A percentile compares a stretch with the other conserved stretches of the same genome.
Evolutionary conservation across 2,113 vertebrate genomes (phyloP).

Genomic region (Machaerirhynchus nigripectus): DNA sequence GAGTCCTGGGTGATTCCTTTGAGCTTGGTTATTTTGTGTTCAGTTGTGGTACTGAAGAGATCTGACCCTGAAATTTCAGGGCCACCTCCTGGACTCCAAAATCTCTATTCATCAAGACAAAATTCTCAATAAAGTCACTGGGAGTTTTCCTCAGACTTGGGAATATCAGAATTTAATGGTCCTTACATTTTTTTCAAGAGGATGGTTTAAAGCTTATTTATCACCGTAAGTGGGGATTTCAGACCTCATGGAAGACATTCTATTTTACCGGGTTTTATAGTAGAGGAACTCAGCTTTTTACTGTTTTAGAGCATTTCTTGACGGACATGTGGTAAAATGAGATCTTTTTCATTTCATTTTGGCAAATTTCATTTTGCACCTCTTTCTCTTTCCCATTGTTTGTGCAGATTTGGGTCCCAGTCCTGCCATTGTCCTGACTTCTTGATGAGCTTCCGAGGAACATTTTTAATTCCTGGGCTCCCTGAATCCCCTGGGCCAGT

Average conservation of each 20-base stretch:
- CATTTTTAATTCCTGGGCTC: neutral
- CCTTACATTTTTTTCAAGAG: neutral
- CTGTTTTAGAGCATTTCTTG: neutral
- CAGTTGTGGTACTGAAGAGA: neutral
- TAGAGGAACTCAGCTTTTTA: neutral
- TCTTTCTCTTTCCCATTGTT: neutral
- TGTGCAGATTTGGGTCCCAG: neutral
- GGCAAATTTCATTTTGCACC: neutral
- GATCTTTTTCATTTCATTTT: neutral
- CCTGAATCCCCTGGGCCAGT: neutral
- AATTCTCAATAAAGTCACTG: neutral
- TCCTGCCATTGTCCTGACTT: neutral
- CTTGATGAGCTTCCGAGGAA: neutral
- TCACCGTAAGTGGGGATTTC: neutral
- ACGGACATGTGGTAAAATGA: neutral
- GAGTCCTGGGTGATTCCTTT: neutral
- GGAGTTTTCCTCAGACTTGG: neutral
- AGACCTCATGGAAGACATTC: neutral
- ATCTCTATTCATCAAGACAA: neutral
- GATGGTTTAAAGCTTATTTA: neutral
- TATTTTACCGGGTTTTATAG: neutral
- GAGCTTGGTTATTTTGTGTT: neutral
- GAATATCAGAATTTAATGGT: neutral
- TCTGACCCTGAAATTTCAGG: constrained; percentile 37
- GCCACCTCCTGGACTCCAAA: neutral